Percentiles rank a stretch among this genome's conserved stretches.
Conservation (phyloP, 2,888 invertebrate species). For the Trachelus tabidus region DNA sequence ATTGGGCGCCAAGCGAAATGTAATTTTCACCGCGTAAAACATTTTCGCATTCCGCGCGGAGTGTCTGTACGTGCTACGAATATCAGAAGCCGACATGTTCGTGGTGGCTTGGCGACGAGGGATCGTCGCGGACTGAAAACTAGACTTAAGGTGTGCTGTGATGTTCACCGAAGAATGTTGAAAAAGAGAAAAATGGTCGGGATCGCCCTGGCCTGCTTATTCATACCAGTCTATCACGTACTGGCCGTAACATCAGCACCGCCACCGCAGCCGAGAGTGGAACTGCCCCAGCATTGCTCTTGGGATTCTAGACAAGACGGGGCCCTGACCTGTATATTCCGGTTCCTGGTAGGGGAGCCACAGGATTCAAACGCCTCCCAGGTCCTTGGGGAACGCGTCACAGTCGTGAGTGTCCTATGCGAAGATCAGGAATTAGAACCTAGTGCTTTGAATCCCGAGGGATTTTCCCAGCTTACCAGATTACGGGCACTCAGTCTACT, state of each 20-base stretch:
- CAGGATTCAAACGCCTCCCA: conserved; percentile 79
- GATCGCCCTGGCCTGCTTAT: conserved; percentile 14
- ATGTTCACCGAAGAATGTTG: conserved; percentile 7
- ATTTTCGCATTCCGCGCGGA: conserved; percentile 22
- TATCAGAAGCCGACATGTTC: conserved; percentile 1
- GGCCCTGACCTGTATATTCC: conserved; percentile 69
- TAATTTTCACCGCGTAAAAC: conserved; percentile 20
- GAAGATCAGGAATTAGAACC: conserved; percentile 2
- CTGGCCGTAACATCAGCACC: conserved; percentile 63
- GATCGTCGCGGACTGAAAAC: not conserved
- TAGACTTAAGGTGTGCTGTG: no score
- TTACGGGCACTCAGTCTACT: conserved; percentile 84
- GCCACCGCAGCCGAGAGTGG: conserved; percentile 72
- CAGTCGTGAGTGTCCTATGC: conserved; percentile 50
- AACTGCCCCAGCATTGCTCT: conserved; percentile 88
- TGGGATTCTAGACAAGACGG: conserved; percentile 68
- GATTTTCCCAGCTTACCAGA: conserved; percentile 83
- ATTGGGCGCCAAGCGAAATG: conserved; percentile 15
- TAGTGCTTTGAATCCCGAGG: conserved; percentile 45
- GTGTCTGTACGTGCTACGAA: conserved; percentile 22
- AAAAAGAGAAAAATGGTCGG: conserved; percentile 10
- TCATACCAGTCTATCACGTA: conserved; percentile 45
- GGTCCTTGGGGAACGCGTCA: conserved; percentile 78
- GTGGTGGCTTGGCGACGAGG: not conserved
- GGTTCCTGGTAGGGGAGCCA: conserved; percentile 65